phyloP scores from a whole-genome alignment of 2,888 invertebrate species.

The Eupithecia subfuscata region DNA sequence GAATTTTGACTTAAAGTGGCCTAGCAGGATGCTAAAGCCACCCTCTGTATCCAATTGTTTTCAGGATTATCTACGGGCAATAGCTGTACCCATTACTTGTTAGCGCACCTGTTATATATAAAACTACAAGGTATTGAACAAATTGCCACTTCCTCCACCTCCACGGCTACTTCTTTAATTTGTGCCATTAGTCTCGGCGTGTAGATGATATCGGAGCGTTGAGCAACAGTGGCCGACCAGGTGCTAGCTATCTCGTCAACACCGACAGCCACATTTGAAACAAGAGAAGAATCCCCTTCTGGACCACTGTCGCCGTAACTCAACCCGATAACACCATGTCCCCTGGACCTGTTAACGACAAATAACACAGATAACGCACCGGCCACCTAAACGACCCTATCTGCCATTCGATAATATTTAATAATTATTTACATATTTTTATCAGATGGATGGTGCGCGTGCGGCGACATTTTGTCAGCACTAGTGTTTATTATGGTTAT shows the following conservation, averaged over 20 bases:
- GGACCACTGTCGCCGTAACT: conserved; percentile 68
- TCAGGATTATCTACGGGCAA: neutral
- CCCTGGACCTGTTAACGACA: conserved; percentile 78
- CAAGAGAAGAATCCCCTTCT: conserved; percentile 63
- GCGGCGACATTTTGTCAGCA: conserved; percentile 65
- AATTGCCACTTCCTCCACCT: conserved; percentile 12
- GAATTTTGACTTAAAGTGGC: neutral
- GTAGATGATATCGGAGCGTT: conserved; percentile 39
- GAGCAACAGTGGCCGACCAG: conserved; percentile 51
- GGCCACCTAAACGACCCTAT: conserved; percentile 80
- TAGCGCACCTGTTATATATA: neutral
- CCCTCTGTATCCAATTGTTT: neutral
- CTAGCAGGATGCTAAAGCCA: neutral
- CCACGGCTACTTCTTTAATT: conserved; percentile 28
- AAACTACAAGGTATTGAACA: conserved; percentile 6
- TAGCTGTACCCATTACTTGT: neutral
- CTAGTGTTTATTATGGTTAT: conserved; percentile 59
- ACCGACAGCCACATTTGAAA: conserved; percentile 65
- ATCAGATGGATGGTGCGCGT: conserved; percentile 77
- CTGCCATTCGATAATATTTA: conserved; percentile 79
- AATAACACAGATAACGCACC: conserved; percentile 80
- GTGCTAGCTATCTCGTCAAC: conserved; percentile 60
- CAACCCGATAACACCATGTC: conserved; percentile 74
- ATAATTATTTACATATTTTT: conserved; percentile 81
- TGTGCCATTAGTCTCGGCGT: conserved; percentile 24